A percentile compares a stretch with the other conserved stretches of the same genome.
Evolutionary conservation across 2,888 invertebrate species (phyloP).

Genomic region (Scelioninae gen. 1): DNA sequence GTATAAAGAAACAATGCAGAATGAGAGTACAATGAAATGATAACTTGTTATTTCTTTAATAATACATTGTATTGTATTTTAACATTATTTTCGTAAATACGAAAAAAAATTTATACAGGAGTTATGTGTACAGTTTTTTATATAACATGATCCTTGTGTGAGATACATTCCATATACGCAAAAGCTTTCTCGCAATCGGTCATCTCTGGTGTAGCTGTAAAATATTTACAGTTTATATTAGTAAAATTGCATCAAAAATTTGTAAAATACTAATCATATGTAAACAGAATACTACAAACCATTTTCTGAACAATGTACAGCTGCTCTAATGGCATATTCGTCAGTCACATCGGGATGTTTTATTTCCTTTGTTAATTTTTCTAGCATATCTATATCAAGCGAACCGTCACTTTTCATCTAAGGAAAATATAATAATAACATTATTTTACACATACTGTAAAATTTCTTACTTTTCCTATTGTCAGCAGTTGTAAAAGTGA

Average conservation of each 20-base stretch:
- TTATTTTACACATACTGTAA: too few relatives aligned
- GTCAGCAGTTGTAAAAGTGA: too few relatives aligned
- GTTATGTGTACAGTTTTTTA: not conserved
- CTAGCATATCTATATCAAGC: slow-evolving; percentile 14
- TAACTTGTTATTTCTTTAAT: not conserved
- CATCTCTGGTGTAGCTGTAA: slow-evolving; percentile 33
- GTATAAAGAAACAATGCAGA: too few relatives aligned
- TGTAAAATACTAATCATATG: not conserved
- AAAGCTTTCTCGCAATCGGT: slow-evolving; percentile 32
- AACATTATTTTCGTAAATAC: not conserved
- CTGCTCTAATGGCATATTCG: slow-evolving; percentile 18
- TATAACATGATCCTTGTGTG: slow-evolving; percentile 29
- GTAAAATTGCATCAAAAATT: not conserved
- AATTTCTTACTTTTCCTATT: too few relatives aligned
- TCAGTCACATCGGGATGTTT: slow-evolving; percentile 33
- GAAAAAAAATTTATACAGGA: not conserved
- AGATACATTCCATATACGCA: slow-evolving; percentile 28
- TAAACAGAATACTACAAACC: not conserved
- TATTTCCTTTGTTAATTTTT: slow-evolving; percentile 27
- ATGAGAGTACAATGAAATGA: too few relatives aligned
- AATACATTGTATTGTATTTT: slow-evolving; percentile 2
- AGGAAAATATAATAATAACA: not conserved
- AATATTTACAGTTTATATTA: not conserved
- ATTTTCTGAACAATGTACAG: slow-evolving; percentile 32
- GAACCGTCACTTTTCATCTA: slow-evolving; percentile 25